Evolutionary conservation across 2,797 vertebrate genomes (phyloP).

Genomic region (Alauda arvensis): DNA sequence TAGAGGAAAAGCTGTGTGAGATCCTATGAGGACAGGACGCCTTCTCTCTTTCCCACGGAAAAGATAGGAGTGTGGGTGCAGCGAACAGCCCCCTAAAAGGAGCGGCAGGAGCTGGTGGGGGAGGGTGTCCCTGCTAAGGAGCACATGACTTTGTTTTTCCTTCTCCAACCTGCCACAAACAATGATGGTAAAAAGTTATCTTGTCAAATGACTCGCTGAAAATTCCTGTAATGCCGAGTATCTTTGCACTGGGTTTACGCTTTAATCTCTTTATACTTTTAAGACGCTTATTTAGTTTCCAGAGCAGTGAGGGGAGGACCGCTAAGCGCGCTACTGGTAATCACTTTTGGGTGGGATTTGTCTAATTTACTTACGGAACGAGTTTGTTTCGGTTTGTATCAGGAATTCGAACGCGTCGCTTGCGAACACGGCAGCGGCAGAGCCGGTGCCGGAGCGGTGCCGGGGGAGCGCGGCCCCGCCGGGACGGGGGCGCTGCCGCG

Average conservation of each 20-base stretch:
- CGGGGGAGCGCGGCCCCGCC: neutral
- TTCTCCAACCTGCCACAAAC: neutral
- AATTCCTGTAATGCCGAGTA: neutral
- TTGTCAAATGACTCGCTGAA: neutral
- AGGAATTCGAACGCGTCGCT: neutral
- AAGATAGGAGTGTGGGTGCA: neutral
- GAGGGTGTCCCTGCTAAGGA: neutral
- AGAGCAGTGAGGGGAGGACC: neutral
- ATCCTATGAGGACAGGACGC: neutral
- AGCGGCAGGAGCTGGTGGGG: neutral
- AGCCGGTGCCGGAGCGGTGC: neutral
- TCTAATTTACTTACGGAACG: neutral
- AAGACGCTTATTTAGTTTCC: constrained; percentile 27
- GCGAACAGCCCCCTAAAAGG: neutral
- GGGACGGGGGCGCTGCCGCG: neutral
- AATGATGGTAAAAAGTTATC: neutral
- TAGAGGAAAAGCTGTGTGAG: neutral
- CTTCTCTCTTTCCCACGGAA: neutral
- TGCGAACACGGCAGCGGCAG: rapidly evolving
- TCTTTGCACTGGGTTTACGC: neutral
- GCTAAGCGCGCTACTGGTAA: neutral
- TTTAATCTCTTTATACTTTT: constrained; percentile 34
- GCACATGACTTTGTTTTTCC: neutral
- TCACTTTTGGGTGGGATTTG: constrained; percentile 25
- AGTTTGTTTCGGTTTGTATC: constrained; percentile 13